A percentile compares a stretch with the other conserved stretches of the same genome.
phyloP scores from a whole-genome alignment of 2,888 invertebrate genomes.

The Thera britannica region DNA sequence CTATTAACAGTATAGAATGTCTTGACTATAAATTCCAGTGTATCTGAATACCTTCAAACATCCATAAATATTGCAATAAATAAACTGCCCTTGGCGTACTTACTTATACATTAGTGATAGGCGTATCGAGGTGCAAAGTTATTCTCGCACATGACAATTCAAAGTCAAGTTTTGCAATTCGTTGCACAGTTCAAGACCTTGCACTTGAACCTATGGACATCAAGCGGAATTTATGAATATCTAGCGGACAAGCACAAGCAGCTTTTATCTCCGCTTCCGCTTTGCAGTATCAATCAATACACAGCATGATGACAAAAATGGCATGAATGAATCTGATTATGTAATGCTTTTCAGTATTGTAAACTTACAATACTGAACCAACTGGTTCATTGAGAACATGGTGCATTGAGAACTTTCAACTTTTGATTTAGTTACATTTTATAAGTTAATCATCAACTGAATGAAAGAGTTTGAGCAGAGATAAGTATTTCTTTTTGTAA shows the following conservation, averaged over 20 bases:
- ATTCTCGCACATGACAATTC: slow-evolving; percentile 42
- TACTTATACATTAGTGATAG: slow-evolving; percentile 1
- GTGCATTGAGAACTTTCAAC: no score
- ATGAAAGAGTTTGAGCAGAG: no score
- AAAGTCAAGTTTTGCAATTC: slow-evolving; percentile 38
- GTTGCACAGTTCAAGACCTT: slow-evolving; percentile 29
- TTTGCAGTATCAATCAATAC: neutral
- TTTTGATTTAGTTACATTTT: no score
- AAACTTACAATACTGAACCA: no score
- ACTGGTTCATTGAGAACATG: no score
- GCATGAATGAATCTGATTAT: no score
- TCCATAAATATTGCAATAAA: neutral
- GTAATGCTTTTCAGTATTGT: no score
- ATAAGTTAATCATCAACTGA: no score
- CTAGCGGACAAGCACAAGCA: slow-evolving; percentile 10
- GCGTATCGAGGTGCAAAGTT: slow-evolving; percentile 20
- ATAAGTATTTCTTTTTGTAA: no score
- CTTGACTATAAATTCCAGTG: no score
- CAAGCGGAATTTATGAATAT: neutral
- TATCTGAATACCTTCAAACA: neutral
- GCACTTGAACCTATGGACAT: slow-evolving; percentile 25
- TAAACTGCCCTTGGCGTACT: neutral
- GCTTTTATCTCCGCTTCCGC: neutral
- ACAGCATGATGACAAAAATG: neutral
- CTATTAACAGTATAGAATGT: no score